phyloP scores from a whole-genome alignment of 2,113 vertebrate species.

The Myrmecophaga tridactyla region DNA sequence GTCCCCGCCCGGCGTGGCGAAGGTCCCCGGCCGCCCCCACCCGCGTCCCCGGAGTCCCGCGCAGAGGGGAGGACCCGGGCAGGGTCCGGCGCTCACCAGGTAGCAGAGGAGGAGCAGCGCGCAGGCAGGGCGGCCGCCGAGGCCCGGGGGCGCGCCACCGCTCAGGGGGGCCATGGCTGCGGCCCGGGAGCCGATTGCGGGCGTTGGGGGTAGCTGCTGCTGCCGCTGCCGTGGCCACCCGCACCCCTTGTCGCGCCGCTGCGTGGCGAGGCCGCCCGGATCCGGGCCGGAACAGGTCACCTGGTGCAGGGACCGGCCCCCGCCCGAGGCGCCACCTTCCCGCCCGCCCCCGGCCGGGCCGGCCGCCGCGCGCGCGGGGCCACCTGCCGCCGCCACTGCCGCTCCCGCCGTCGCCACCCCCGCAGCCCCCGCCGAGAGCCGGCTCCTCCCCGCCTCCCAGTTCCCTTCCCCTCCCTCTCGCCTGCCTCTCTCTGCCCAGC shows the following conservation, averaged over 20 bases:
- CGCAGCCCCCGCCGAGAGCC: slow-evolving; percentile 60
- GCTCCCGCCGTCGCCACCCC: slow-evolving; percentile 61
- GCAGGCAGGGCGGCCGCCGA: slow-evolving; percentile 54
- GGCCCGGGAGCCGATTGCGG: slow-evolving; percentile 31
- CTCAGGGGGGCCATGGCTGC: slow-evolving; percentile 67
- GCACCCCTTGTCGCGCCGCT: slow-evolving; percentile 62
- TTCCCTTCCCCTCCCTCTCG: slow-evolving; percentile 4
- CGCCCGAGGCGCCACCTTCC: slow-evolving; percentile 76
- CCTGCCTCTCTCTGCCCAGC: slow-evolving; percentile 34
- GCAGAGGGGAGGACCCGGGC: slow-evolving; percentile 11
- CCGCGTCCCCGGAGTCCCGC: slow-evolving; percentile 45
- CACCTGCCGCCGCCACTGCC: slow-evolving; percentile 62
- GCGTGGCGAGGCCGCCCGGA: slow-evolving; percentile 66
- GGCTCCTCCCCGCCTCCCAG: slow-evolving; percentile 58
- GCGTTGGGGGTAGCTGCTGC: slow-evolving; percentile 44
- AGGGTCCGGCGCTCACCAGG: slow-evolving; percentile 72
- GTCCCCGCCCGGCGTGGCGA: neutral
- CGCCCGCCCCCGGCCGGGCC: slow-evolving; percentile 71
- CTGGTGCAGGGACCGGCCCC: slow-evolving; percentile 78
- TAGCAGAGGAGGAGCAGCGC: slow-evolving; percentile 72
- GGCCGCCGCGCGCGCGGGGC: slow-evolving; percentile 60
- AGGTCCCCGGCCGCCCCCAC: slow-evolving; percentile 5
- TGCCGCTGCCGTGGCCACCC: slow-evolving; percentile 42
- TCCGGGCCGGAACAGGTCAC: slow-evolving; percentile 76
- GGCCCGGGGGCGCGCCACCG: slow-evolving; percentile 35